These are phyloP conservation scores for Tribolium madens DNA, from an alignment of 1,140 invertebrate species.

Conservation along the genomic window DNA sequence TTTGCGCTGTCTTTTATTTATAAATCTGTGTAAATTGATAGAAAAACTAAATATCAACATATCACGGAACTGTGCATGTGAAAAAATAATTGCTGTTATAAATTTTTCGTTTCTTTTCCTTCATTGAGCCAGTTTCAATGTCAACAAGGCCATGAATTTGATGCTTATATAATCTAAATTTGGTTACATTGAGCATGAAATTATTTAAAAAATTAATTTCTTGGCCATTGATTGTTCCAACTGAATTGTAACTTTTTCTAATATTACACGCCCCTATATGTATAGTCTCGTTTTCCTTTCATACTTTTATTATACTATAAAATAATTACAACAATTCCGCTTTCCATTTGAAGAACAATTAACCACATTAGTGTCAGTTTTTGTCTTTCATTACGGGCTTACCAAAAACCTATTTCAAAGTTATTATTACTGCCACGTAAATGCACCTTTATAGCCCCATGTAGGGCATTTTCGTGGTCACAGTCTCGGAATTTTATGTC, in stretches of 20 bases:
- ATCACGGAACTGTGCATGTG: not conserved
- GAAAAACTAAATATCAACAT: not conserved
- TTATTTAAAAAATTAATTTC: slow-evolving; percentile 15
- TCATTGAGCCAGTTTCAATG: not conserved
- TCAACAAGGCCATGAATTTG: slow-evolving; percentile 4
- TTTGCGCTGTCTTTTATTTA: not conserved
- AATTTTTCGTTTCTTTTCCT: not conserved
- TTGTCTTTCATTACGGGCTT: no score
- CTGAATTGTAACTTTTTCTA: not conserved
- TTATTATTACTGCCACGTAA: not conserved
- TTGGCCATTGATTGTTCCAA: not conserved
- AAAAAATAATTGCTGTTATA: not conserved
- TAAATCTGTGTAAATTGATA: not conserved
- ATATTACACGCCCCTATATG: no score
- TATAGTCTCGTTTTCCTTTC: not conserved
- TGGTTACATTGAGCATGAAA: slow-evolving; percentile 13
- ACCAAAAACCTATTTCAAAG: no score
- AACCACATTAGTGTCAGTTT: no score
- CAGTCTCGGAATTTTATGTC: slow-evolving; percentile 10
- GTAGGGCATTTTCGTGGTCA: not conserved
- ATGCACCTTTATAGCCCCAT: not conserved
- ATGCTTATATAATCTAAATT: slow-evolving; percentile 13
- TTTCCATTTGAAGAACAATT: no score
- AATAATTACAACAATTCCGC: no score
- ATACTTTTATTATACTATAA: no score